Evolutionary conservation across 2,888 invertebrate species (phyloP).

Genomic region (Caenorhabditis sp.): DNA sequence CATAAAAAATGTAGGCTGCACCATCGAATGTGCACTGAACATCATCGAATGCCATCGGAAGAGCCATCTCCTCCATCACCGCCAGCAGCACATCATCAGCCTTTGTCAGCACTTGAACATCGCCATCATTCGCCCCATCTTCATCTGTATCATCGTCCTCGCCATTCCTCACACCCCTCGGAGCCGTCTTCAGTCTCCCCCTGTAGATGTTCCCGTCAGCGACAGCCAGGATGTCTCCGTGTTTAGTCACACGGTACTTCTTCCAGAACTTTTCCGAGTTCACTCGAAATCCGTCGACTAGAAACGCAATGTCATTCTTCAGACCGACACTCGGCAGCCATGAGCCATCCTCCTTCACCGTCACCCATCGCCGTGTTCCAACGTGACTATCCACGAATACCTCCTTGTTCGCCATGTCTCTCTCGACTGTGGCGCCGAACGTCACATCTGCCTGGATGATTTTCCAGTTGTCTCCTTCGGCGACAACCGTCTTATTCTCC

Average conservation of each 20-base stretch:
- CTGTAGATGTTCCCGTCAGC: background rate
- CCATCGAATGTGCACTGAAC: background rate
- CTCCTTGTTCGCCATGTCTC: background rate
- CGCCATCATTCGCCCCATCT: background rate
- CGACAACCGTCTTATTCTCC: background rate
- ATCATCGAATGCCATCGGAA: background rate
- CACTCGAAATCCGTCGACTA: constrained; percentile 2
- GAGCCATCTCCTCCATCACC: background rate
- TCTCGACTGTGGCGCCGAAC: background rate
- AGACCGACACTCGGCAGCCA: background rate
- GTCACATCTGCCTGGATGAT: background rate
- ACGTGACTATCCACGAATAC: background rate
- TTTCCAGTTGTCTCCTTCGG: background rate
- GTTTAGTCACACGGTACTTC: background rate
- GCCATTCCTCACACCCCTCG: background rate
- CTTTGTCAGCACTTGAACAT: background rate
- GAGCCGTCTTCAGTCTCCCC: background rate
- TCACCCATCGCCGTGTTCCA: background rate
- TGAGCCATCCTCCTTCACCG: background rate
- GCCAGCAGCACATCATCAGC: background rate
- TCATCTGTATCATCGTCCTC: background rate
- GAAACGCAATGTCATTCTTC: background rate
- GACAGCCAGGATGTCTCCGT: background rate
- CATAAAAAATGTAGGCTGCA: background rate
- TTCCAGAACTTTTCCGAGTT: background rate